A percentile compares a stretch with the other conserved stretches of the same genome.
Conservation (phyloP, 1,140 invertebrate genomes). For the Eriosoma lanigerum region DNA sequence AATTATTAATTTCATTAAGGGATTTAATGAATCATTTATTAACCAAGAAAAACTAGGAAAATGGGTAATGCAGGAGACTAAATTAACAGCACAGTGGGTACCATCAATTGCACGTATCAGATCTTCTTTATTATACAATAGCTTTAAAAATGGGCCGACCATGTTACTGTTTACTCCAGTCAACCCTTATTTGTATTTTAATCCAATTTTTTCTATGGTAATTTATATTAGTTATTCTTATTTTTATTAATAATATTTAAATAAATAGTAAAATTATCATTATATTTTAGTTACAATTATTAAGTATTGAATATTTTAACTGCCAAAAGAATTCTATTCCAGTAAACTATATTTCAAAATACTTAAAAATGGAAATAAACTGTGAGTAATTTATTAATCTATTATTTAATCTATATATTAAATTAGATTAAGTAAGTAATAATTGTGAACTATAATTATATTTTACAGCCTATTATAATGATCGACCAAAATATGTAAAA, state of each 20-base stretch:
- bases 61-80: conserved; percentile 65
- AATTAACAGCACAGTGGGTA: conserved; percentile 65
- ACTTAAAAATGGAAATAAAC: conserved; percentile 25
- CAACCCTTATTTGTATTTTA: conserved; percentile 50
- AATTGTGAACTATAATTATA: background rate
- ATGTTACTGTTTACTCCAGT: conserved; percentile 72
- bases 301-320: conserved; percentile 42
- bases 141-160: conserved; percentile 67
- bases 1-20: conserved; percentile 31
- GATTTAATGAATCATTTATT: conserved; percentile 19
- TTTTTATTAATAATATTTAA: background rate
- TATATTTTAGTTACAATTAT: conserved; percentile 33
- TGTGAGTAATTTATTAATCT: background rate
- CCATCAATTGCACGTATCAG: conserved; percentile 66
- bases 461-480: conserved; percentile 14
- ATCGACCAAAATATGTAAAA: conserved; percentile 25
- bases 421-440: background rate
- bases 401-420: background rate
- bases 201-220: conserved; percentile 52
- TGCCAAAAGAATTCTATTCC: conserved; percentile 15
- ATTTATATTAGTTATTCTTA: conserved; percentile 8
- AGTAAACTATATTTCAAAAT: conserved; percentile 16
- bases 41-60: conserved; percentile 60
- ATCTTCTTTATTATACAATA: conserved; percentile 61
- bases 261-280: background rate